phyloP scores from a whole-genome alignment of 2,888 invertebrate species.

The Norana najaformis region DNA sequence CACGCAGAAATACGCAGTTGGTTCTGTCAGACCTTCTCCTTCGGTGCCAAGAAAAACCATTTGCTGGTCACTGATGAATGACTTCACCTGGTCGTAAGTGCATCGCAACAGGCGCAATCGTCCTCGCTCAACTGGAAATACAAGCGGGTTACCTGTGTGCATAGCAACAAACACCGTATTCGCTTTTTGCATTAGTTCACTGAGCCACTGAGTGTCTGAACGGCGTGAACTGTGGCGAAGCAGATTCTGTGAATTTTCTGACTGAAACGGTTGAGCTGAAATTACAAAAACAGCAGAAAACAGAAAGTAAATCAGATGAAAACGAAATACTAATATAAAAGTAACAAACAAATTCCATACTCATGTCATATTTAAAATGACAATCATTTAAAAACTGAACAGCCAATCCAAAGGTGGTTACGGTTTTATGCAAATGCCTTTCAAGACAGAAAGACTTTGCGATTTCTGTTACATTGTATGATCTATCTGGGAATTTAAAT shows the following conservation, averaged over 20 bases:
- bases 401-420: no score
- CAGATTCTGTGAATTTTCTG: not conserved
- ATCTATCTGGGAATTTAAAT: no score
- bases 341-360: no score
- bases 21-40: not conserved
- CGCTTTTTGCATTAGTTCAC: slow-evolving; percentile 46
- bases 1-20: not conserved
- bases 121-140: slow-evolving; percentile 45
- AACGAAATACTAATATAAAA: not conserved
- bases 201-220: slow-evolving; percentile 52
- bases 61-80: not conserved
- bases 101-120: not conserved
- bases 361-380: no score
- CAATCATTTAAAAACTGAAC: no score
- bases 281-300: not conserved
- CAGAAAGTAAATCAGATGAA: not conserved
- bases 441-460: no score
- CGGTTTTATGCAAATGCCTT: no score
- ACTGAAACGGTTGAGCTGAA: not conserved
- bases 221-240: slow-evolving; percentile 40
- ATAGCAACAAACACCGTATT: slow-evolving; percentile 52
- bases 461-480: no score
- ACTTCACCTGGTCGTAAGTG: slow-evolving; percentile 4
- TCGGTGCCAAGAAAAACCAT: not conserved
- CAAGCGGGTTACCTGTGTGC: slow-evolving; percentile 49